Evolutionary conservation across 2,113 vertebrate species (phyloP).

Genomic region (Hucho hucho): DNA sequence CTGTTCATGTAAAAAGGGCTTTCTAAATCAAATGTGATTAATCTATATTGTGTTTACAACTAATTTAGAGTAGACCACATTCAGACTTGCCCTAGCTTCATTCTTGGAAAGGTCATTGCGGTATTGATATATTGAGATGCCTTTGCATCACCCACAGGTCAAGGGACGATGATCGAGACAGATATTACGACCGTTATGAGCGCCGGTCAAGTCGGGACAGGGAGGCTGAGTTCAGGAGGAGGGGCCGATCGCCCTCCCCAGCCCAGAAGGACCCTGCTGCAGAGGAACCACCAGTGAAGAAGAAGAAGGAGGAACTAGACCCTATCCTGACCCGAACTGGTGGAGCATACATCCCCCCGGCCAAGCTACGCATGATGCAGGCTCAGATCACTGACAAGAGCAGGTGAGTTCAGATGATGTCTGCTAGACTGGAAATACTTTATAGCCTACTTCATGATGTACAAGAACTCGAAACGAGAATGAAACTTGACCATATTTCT

Average conservation of each 20-base stretch:
- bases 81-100: background rate
- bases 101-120: background rate
- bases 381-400: constrained; percentile 97
- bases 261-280: constrained; percentile 61
- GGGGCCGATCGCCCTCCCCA: constrained; percentile 78
- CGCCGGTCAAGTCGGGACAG: constrained; percentile 68
- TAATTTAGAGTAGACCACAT: background rate
- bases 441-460: too few relatives aligned
- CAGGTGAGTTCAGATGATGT: constrained; percentile 71
- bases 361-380: constrained; percentile 97
- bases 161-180: constrained; percentile 55
- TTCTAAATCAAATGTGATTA: too few relatives aligned
- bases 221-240: constrained; percentile 76
- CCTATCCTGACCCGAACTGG: constrained; percentile 94
- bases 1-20: too few relatives aligned
- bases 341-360: constrained; percentile 95
- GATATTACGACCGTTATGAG: constrained; percentile 50
- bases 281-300: constrained; percentile 80
- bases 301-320: constrained; percentile 93
- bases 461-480: too few relatives aligned
- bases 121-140: too few relatives aligned
- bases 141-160: background rate
- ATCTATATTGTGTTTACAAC: too few relatives aligned
- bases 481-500: too few relatives aligned
- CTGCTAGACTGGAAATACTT: too few relatives aligned